Evolutionary conservation across 2,888 invertebrate genomes (phyloP), one percentile per base, ranked within the genome.

Genomic region (Orgyia antiqua): DNA sequence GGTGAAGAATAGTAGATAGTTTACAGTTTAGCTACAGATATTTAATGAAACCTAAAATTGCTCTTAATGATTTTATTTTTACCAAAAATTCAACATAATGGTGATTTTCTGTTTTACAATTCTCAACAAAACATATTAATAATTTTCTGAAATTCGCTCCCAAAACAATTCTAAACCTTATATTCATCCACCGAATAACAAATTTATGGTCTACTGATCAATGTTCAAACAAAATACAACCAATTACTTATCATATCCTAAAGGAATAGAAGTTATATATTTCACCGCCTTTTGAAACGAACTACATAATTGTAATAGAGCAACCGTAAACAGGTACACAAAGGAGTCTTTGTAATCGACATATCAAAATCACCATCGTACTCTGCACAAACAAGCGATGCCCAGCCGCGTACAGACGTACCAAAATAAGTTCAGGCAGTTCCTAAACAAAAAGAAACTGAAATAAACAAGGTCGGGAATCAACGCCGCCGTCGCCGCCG

Each of bases 391-490:
- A 75, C 73, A 70, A 71, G 59, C 61, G 54, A 47, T 58, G 51
- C 67, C 68, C 58, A 63, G 74, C 69, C 71, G 60, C 68, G 70
- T 63, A 68, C 68, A 68, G 72, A 67, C 64, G 67, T 62, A 77
- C 80, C 57, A 77, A 83, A 83, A 80, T 80, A 82, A 83, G 80
- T 75, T 71, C 71, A 77, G 78, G 69, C 71, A 68, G 80, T 84
- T 83, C 74, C 80, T 75, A 84, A 84, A 84, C 83, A 86, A 83
- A 83, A 84, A 83, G 82, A 80, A 86, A 83, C 76, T 82, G 80
- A 82, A 84, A 86, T 82, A 86, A 86, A 87, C 87, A 87, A 86
- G 84, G 84, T 84, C 83, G 84, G 74, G 82, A 84, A 82, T 86
- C 84, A 83, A 80, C 84, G 80, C 77, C 79, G 83, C 72, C 75